Base-by-base conservation (phyloP, 2,797 vertebrate genomes). In the Helicolenus hilgendorfi region DNA sequence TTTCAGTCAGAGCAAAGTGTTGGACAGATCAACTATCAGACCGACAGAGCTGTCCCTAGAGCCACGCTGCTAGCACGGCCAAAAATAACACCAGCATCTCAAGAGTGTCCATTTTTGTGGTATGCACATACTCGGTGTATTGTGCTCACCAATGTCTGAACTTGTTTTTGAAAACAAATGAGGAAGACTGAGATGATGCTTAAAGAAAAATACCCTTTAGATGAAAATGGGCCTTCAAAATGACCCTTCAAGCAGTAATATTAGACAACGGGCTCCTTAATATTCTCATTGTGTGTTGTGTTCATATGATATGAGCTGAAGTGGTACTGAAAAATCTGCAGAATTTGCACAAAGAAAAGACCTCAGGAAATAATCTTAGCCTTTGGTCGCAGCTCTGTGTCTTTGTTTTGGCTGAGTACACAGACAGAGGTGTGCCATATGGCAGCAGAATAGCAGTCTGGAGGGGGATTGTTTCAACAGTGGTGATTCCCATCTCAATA, bases 391-490 rank as follows among this genome's bases (percentile, higher is more conserved):
- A 68, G 82, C 72, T 87, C 62, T 83, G 69, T 68, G 75, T 79
- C 80, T 92, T 91, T 89, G 79, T 89, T 89, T 86, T 80, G 76
- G 73, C 86, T 85, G 87, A 81, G 76, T 5, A 89, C 71, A 77
- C 85, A 91, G 90, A 84, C 85, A 94, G 92, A 95, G 94, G 88
- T 93, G 87, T 81, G 83, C 93, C 96, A 96, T 97, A 96, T 97
- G 96, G 94, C 81, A 79, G 87, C 63, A 92, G 91, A 95, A 94
- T 92, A 82, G 89, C 31, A 80, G 85, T 96, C 95, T 87, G 88
- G 81, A 89, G 92, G 92, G 45, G 93, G 88, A 92, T 93, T 95
- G 72, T 91, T 96, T 90, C 83, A 92, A 84, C 92, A 89, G 81
- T 80, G 81, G 65, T 83, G 83, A 79, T 90, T 65, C 79, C 69